A percentile compares a stretch with the other conserved stretches of the same genome.
Conservation (phyloP, 2,797 vertebrate genomes). For the Staurois parvus region DNA sequence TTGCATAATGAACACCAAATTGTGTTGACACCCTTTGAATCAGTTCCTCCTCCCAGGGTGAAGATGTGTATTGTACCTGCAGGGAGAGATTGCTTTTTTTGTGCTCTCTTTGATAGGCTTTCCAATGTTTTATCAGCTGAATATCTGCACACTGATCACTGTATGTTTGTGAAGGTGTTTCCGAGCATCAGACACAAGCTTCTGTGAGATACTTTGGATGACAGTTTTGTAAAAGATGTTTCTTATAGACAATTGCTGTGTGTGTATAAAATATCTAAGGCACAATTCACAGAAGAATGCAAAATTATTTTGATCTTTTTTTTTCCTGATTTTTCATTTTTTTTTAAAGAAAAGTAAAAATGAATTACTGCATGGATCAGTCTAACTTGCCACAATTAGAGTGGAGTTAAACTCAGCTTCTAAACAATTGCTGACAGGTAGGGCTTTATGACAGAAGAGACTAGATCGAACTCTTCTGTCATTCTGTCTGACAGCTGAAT, state of each 20-base stretch:
- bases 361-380: too few species aligned
- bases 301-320: too few species aligned
- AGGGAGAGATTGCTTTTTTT: conserved; percentile 33
- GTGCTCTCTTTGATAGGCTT: conserved; percentile 55
- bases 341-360: too few species aligned
- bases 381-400: too few species aligned
- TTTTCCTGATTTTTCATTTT: too few species aligned
- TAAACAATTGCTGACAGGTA: too few species aligned
- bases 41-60: conserved; percentile 39
- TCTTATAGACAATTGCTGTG: background rate
- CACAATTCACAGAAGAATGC: too few species aligned
- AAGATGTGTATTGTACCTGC: conserved; percentile 57
- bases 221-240: background rate
- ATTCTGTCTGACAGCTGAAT: too few species aligned
- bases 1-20: conserved; percentile 62
- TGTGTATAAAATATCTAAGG: too few species aligned
- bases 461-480: too few species aligned
- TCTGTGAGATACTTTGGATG: conserved; percentile 64
- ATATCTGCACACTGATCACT: conserved; percentile 49
- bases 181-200: conserved; percentile 38
- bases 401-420: too few species aligned
- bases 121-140: conserved; percentile 63
- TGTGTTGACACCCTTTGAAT: conserved; percentile 60
- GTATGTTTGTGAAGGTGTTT: conserved; percentile 60
- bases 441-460: too few species aligned